Conservation (phyloP, 2,797 vertebrate genomes). For the Malacoctenus gilli region DNA sequence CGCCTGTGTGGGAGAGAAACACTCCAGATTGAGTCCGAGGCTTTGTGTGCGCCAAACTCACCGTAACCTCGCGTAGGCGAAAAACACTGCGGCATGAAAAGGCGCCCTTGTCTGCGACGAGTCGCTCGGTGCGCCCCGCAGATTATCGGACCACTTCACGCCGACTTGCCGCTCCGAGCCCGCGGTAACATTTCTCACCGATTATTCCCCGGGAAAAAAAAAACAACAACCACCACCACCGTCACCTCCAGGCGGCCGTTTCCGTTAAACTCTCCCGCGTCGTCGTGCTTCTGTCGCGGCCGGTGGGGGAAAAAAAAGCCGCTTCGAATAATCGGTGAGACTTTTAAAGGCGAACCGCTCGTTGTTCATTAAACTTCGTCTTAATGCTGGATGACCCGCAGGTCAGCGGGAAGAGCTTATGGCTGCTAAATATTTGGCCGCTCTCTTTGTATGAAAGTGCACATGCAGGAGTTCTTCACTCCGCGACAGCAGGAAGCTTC, state of each 20-base stretch:
- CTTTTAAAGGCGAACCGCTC: constrained; percentile 85
- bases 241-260: too few species aligned
- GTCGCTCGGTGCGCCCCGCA: constrained; percentile 70
- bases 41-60: constrained; percentile 85
- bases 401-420: constrained; percentile 98
- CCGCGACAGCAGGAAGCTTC: constrained; percentile 23
- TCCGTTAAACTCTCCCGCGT: too few species aligned
- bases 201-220: too few species aligned
- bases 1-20: constrained; percentile 64
- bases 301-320: constrained; percentile 79
- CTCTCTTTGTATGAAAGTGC: constrained; percentile 88
- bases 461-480: constrained; percentile 75
- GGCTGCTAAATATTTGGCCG: constrained; percentile 89
- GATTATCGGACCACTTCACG: too few species aligned
- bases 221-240: too few species aligned
- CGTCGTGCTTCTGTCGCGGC: constrained; percentile 70
- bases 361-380: constrained; percentile 99
- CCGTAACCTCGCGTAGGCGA: constrained; percentile 87
- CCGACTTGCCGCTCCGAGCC: too few species aligned
- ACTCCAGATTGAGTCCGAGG: constrained; percentile 66
- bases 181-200: too few species aligned
- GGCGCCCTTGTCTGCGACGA: constrained; percentile 80
- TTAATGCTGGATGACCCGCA: constrained; percentile 91
- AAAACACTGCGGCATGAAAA: constrained; percentile 82
- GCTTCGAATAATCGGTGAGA: constrained; percentile 58